Percentiles rank a stretch among this genome's conserved stretches.
These are phyloP conservation scores for Pelobates cultripes DNA, from an alignment of 2,797 vertebrate species.

Conservation along the genomic window DNA sequence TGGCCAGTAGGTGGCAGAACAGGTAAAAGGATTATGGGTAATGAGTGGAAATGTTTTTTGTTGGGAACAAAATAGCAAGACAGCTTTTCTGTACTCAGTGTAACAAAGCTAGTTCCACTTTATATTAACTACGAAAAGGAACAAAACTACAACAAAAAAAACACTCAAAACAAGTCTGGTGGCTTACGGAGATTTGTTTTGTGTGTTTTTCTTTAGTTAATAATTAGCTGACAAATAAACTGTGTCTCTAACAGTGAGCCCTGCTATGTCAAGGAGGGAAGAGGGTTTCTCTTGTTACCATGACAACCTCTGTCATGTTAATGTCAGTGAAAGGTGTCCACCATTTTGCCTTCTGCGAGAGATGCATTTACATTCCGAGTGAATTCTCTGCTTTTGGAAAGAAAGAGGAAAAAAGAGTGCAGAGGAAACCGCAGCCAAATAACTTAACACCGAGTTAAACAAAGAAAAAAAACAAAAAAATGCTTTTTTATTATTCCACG, in stretches of 20 bases:
- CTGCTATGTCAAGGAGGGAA: not conserved
- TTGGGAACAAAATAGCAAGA: not conserved
- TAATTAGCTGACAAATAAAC: no score
- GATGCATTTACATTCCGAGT: not conserved
- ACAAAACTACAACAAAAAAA: not conserved
- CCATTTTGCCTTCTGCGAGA: not conserved
- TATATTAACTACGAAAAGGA: not conserved
- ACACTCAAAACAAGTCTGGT: no score
- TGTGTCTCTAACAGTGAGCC: no score
- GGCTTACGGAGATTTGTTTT: no score
- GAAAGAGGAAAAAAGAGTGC: no score
- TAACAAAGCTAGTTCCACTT: not conserved
- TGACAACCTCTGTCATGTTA: slow-evolving; percentile 15
- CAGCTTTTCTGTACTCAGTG: not conserved
- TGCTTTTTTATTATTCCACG: no score
- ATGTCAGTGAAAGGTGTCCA: not conserved
- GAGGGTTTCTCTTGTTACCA: not conserved
- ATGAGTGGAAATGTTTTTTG: not conserved
- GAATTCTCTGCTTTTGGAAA: no score
- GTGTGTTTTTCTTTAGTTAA: no score
- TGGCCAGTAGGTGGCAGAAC: slow-evolving; percentile 21
- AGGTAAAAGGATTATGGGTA: slow-evolving; percentile 7
- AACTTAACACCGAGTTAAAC: no score
- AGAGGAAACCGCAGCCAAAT: no score
- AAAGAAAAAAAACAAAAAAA: no score